Percentiles rank a stretch among this genome's conserved stretches.
Evolutionary conservation across 1,140 invertebrate genomes (phyloP).

Genomic region (Drosophila seguyi): DNA sequence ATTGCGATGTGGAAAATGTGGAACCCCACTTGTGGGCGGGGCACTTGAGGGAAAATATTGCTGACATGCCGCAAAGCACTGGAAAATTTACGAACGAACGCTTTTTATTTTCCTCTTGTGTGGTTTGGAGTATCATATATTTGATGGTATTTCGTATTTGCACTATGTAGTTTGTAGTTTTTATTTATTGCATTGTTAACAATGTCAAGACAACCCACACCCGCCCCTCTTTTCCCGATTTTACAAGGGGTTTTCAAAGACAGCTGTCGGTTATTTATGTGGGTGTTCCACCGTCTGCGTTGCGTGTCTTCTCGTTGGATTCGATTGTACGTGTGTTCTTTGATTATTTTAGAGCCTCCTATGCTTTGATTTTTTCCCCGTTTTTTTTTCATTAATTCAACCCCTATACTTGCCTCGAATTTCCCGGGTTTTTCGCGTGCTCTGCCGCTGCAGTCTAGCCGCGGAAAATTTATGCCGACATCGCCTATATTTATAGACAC

Average conservation of each 20-base stretch:
- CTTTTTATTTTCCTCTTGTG: conserved; percentile 6
- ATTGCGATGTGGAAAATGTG: conserved; percentile 12
- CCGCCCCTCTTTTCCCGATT: neutral
- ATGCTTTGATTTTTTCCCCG: conserved; percentile 51
- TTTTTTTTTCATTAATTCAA: neutral
- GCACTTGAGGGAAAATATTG: conserved; percentile 26
- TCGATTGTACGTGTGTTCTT: conserved; percentile 38
- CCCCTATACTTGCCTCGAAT: neutral
- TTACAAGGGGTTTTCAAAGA: conserved; percentile 1
- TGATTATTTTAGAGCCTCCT: conserved; percentile 60
- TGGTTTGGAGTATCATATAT: conserved; percentile 4
- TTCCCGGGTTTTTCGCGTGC: conserved; percentile 7
- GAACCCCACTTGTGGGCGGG: conserved; percentile 22
- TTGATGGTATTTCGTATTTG: conserved; percentile 27
- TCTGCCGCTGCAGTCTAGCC: conserved; percentile 9
- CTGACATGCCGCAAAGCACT: conserved; percentile 32
- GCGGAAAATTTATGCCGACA: conserved; percentile 66
- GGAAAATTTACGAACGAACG: conserved; percentile 32
- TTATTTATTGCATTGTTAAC: conserved; percentile 58
- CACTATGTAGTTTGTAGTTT: conserved; percentile 41
- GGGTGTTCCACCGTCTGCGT: neutral
- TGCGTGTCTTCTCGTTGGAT: conserved; percentile 10
- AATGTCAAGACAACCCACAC: conserved; percentile 45
- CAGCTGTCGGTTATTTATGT: conserved; percentile 21
- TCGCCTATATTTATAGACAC: conserved; percentile 77